These are phyloP conservation scores for Hippocampus kuda DNA, from an alignment of 2,797 vertebrate genomes.

Conservation along the genomic window DNA sequence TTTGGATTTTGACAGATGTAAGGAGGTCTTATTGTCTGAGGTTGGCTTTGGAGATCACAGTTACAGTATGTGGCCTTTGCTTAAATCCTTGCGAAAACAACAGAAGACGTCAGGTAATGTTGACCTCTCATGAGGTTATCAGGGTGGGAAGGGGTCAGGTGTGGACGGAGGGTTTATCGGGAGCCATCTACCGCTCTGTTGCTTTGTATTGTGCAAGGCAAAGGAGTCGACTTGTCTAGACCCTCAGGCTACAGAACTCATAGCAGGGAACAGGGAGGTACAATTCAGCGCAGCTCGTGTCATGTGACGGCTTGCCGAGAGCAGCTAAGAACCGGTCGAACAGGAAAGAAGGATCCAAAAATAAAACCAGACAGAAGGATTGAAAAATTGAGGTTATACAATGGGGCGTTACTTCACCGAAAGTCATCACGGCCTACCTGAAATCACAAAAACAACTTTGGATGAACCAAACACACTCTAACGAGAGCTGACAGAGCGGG, in stretches of 20 bases:
- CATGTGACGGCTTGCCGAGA: conserved; percentile 7
- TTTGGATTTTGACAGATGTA: conserved; percentile 6
- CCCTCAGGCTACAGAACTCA: conserved; percentile 37
- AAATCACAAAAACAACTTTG: neutral
- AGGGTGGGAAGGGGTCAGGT: conserved; percentile 24
- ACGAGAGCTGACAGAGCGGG: neutral
- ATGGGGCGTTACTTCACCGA: neutral
- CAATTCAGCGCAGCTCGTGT: conserved; percentile 10
- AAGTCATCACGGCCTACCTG: neutral
- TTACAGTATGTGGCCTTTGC: conserved; percentile 12
- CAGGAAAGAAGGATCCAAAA: neutral
- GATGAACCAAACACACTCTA: no score
- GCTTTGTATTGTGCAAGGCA: conserved; percentile 32
- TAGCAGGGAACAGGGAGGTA: conserved; percentile 31
- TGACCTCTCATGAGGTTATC: conserved; percentile 13
- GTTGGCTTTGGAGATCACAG: conserved; percentile 16
- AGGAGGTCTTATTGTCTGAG: conserved; percentile 3
- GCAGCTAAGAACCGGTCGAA: conserved; percentile 8
- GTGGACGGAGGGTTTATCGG: conserved; percentile 26
- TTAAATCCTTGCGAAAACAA: conserved; percentile 10
- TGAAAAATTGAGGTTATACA: neutral
- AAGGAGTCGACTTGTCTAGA: conserved; percentile 49
- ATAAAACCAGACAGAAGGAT: neutral
- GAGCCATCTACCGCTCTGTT: conserved; percentile 11
- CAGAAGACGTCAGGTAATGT: conserved; percentile 4